These are phyloP conservation scores for Sussaba pulchella DNA, from an alignment of 2,888 invertebrate species.

Conservation along the genomic window DNA sequence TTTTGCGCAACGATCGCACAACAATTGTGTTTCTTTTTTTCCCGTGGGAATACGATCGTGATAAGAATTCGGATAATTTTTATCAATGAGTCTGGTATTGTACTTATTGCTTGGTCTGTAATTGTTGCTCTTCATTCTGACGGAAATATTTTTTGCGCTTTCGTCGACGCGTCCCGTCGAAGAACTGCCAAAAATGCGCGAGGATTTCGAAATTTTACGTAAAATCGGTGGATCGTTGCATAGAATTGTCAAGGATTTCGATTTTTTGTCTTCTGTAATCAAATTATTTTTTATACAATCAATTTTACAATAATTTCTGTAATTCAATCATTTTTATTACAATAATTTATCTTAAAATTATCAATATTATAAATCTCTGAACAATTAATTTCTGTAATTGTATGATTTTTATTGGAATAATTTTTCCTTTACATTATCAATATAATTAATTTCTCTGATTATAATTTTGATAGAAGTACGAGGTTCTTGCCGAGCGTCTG, in stretches of 20 bases:
- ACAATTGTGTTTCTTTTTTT: conserved; percentile 22
- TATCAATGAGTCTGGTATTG: not conserved
- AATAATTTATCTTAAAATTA: conserved; percentile 22
- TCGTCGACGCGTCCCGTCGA: conserved; percentile 45
- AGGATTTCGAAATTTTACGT: conserved; percentile 48
- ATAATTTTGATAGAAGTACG: too few species aligned
- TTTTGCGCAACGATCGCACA: conserved; percentile 47
- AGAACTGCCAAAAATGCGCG: conserved; percentile 45
- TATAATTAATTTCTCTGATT: too few species aligned
- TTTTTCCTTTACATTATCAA: too few species aligned
- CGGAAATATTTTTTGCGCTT: conserved; percentile 62
- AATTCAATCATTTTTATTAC: not conserved
- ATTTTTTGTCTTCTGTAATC: conserved; percentile 62
- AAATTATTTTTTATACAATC: too few species aligned
- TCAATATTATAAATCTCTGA: conserved; percentile 7
- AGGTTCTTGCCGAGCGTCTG: too few species aligned
- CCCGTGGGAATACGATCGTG: conserved; percentile 8
- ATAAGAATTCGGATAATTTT: not conserved
- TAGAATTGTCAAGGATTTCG: conserved; percentile 73
- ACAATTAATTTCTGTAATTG: not conserved
- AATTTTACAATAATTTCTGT: not conserved
- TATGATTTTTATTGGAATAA: conserved; percentile 4
- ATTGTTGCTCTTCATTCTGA: conserved; percentile 71
- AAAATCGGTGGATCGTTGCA: conserved; percentile 72
- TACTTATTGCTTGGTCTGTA: conserved; percentile 81